Evolutionary conservation across 1,140 invertebrate species (phyloP), one percentile per base, ranked within the genome.

Genomic region (Drosophila willistoni): DNA sequence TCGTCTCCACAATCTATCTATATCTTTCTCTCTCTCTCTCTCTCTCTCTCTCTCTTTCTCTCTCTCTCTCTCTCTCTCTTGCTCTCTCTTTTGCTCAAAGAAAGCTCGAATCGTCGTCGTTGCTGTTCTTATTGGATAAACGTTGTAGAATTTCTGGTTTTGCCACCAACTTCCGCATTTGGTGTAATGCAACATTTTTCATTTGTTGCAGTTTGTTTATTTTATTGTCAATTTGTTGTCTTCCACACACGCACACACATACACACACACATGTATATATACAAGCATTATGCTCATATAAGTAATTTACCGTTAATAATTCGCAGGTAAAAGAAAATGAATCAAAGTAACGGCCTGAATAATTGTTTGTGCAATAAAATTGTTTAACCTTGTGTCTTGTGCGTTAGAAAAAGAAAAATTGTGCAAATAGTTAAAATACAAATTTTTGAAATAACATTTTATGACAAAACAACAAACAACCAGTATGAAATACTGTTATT

Each of bases 291-390:
- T 51, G 17, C 19, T 51, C 47, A 68, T 68, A 76, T 77, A 70
- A 77, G 71, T 89, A 89, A 89, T 89, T 83, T 77, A 80, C 83
- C 79, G 83, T 87, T 89, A 89, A 70, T 83, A 89, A 77, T 80
- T 83, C 57, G 62, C 80, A 87, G 83, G 83, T 87, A 73, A 79
- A 87, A 79, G 22, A 51, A 51, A n/a, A 51, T 5, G 44, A 68
- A 79, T 68, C 69, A 65, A 74, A 72, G 55, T 57, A 64, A 54
- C 79, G 77, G 61, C 67, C 68, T 68, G 33, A 47, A 68, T 62
- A 56, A 68, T 71, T 62, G 63, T 56, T 76, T 71, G 81, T 86
- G 83, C 84, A 86, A 86, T 86, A 77, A 42, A 64, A 73, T 85
- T 68, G 57, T 33, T 41, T 39, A 73, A 61, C 12, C 39, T 34